Evolutionary conservation across 53 echinoderm and acorn worm species (phyloP), one percentile per base, ranked within the genome.

Genomic region (Mesocentrotus franciscanus): DNA sequence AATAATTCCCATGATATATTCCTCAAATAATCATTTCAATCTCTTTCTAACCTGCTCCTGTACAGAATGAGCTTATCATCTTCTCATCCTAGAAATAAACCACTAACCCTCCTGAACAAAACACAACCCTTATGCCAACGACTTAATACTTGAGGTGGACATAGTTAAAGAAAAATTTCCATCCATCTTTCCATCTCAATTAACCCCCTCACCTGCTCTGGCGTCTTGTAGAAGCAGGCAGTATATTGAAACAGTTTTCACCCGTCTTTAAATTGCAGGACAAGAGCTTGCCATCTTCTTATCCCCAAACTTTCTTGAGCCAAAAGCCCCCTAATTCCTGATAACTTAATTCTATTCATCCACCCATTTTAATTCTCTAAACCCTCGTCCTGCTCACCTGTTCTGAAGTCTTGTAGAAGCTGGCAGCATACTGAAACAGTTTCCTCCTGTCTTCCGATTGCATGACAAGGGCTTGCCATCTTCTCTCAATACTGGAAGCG

Each of bases 331-430:
- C 24, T 24, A 68, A 61, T 17, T 4, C 68, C 22, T n/a, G 24
- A 68, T 68, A 24, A 68, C 18, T 68, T 5, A 26, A 68, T 68
- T 24, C 8, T 22, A 26, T 15, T 61, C 68, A 24, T 66, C 66
- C 22, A 22, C 18, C 66, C 22, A 7, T 8, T 8, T 12, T 9
- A 74, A 32, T 18, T 74, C 81, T 39, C 42, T 18, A 5, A 64
- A 64, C 17, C 64, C 64, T 20, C 20, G 0, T 64, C 64, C 7
- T 87, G 7, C 97, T 96, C 75, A 99, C 99, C 97, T 97, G 97
- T 61, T 98, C 98, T 91, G 99, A 99, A 13, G 98, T 98, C 95
- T 99, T 99, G 95, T 99, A 99, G 95, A 99, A 99, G 95, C 98
- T 99, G 83, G 96, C 96, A n/a, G 95, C 96, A 42, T 97, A 97